Conservation (phyloP, 2,797 vertebrate genomes). For the Microhierax caerulescens region DNA sequence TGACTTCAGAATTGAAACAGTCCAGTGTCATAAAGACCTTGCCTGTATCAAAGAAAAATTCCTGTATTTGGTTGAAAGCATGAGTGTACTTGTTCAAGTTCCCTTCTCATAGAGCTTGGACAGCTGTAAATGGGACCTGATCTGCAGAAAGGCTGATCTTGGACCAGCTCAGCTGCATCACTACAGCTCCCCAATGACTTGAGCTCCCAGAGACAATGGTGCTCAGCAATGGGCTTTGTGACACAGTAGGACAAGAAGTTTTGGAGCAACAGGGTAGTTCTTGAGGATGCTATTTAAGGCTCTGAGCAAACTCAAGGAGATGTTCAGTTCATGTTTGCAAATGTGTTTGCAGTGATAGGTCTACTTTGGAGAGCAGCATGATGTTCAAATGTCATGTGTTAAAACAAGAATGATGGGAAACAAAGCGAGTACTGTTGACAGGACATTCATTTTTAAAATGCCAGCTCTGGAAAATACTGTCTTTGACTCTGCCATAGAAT, state of each 20-base stretch:
- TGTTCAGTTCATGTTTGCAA: not conserved
- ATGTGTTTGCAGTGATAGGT: not conserved
- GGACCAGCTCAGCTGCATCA: not conserved
- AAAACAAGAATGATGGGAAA: not conserved
- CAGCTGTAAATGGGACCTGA: not conserved
- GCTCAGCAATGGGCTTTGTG: not conserved
- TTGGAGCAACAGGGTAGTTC: not conserved
- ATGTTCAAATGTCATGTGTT: not conserved
- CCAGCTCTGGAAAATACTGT: not conserved
- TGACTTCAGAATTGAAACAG: not conserved
- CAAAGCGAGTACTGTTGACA: not conserved
- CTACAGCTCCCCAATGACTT: not conserved
- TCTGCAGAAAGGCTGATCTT: not conserved
- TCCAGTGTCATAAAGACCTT: not conserved
- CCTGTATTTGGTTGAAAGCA: not conserved
- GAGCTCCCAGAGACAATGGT: not conserved
- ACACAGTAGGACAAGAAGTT: not conserved
- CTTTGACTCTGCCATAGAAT: not conserved
- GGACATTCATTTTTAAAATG: not conserved
- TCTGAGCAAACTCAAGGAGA: not conserved
- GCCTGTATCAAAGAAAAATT: not conserved
- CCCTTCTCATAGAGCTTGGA: not conserved
- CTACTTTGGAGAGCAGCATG: not conserved
- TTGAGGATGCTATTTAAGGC: not conserved
- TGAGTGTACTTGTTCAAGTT: not conserved